Conservation (phyloP, 2,113 vertebrate species). For the Cephalopterus ornatus region DNA sequence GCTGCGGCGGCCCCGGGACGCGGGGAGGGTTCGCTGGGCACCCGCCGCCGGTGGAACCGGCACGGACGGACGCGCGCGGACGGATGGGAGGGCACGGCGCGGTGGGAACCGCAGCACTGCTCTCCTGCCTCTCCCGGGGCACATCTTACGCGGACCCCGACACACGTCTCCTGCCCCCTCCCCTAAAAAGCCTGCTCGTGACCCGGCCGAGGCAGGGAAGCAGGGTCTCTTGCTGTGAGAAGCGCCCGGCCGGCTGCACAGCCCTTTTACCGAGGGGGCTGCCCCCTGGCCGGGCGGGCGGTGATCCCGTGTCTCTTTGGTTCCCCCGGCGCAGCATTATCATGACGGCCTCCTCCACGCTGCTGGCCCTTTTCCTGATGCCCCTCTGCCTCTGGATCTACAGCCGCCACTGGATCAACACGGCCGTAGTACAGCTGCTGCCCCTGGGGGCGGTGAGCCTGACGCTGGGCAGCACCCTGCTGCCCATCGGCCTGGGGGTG, state of each 20-base stretch:
- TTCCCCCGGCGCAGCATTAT: slow-evolving; percentile 80
- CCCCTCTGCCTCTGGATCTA: slow-evolving; percentile 96
- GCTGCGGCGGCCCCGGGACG: neutral
- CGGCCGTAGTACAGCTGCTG: slow-evolving; percentile 87
- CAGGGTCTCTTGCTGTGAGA: neutral
- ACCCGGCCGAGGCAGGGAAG: neutral
- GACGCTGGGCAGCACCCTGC: slow-evolving; percentile 92
- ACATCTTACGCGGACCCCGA: neutral
- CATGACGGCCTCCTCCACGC: slow-evolving; percentile 96
- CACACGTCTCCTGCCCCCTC: neutral
- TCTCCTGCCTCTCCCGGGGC: neutral
- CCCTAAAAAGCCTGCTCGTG: neutral
- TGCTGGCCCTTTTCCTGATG: slow-evolving; percentile 92
- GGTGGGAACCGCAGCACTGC: neutral
- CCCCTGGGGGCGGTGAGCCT: slow-evolving; percentile 92
- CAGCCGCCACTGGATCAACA: slow-evolving; percentile 94
- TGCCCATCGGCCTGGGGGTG: slow-evolving; percentile 90
- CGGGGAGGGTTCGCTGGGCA: neutral
- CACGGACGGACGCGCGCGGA: neutral
- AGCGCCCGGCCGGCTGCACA: neutral
- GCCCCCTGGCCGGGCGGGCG: neutral
- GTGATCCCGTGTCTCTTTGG: neutral
- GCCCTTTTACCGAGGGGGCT: neutral
- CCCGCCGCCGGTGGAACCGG: neutral
- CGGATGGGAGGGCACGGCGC: neutral